phyloP scores from a whole-genome alignment of 2,113 vertebrate genomes.

The Cinclus mexicanus region DNA sequence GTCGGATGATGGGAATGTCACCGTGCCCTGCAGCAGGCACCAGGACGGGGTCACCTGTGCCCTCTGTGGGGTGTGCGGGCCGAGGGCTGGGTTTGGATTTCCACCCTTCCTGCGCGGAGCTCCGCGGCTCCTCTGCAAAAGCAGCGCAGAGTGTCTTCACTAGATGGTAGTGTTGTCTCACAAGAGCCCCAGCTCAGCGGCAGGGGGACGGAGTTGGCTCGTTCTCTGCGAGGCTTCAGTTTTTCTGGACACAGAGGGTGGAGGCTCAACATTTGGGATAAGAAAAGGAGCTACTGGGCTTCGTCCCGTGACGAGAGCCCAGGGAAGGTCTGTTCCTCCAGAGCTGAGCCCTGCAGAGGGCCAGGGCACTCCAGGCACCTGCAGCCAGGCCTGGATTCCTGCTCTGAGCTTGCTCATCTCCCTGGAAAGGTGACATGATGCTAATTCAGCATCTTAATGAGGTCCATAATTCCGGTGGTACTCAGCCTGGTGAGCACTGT shows the following conservation, averaged over 20 bases:
- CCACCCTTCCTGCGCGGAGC: rapidly evolving
- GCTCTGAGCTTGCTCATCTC: not conserved
- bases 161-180: constrained; percentile 42
- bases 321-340: not conserved
- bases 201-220: not conserved
- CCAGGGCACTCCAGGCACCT: not conserved
- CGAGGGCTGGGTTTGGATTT: not conserved
- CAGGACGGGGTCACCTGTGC: rapidly evolving
- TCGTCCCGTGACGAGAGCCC: not conserved
- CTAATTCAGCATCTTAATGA: not conserved
- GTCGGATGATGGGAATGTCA: not conserved
- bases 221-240: not conserved
- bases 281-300: not conserved
- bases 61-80: rapidly evolving
- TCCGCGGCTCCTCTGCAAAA: not conserved
- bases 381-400: not conserved
- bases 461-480: rapidly evolving
- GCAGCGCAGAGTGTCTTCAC: not conserved
- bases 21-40: not conserved
- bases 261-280: not conserved
- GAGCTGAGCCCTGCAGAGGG: not conserved
- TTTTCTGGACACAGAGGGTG: not conserved
- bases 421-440: not conserved
- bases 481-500: not conserved
- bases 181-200: not conserved